Evolutionary conservation across 2,797 vertebrate species (phyloP).

Genomic region (Oreortyx pictus): DNA sequence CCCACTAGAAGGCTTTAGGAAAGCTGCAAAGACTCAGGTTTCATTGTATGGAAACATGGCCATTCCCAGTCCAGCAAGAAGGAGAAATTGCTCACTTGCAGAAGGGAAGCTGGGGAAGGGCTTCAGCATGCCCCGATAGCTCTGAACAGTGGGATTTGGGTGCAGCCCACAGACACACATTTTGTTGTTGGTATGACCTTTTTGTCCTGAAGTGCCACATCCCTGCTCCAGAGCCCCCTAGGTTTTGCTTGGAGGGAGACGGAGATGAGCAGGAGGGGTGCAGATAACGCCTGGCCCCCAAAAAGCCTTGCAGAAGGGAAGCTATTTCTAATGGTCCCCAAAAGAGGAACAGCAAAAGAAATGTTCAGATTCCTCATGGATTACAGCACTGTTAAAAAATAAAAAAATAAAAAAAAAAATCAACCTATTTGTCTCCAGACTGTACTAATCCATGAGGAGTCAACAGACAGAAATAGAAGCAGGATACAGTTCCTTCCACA

Average conservation of each 20-base stretch:
- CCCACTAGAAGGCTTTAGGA: neutral
- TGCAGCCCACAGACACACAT: neutral
- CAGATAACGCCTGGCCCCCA: neutral
- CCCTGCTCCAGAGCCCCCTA: neutral
- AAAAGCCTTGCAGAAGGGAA: neutral
- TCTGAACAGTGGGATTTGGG: neutral
- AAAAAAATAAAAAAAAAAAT: neutral
- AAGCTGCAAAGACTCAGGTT: neutral
- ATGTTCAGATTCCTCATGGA: neutral
- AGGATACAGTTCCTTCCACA: neutral
- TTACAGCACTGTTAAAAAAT: neutral
- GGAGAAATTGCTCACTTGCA: neutral
- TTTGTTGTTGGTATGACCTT: neutral
- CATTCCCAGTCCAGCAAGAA: neutral
- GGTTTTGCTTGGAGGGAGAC: neutral
- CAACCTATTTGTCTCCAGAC: neutral
- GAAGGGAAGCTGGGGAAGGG: neutral
- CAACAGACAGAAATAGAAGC: neutral
- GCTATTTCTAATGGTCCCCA: neutral
- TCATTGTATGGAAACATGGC: neutral
- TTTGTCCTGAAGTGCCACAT: neutral
- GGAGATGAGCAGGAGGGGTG: neutral
- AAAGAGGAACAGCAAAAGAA: neutral
- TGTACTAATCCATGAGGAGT: neutral
- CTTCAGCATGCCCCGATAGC: accelerated